phyloP scores from a whole-genome alignment of 92 coral and sea anemone species.

The Epizoanthus stellaris region DNA sequence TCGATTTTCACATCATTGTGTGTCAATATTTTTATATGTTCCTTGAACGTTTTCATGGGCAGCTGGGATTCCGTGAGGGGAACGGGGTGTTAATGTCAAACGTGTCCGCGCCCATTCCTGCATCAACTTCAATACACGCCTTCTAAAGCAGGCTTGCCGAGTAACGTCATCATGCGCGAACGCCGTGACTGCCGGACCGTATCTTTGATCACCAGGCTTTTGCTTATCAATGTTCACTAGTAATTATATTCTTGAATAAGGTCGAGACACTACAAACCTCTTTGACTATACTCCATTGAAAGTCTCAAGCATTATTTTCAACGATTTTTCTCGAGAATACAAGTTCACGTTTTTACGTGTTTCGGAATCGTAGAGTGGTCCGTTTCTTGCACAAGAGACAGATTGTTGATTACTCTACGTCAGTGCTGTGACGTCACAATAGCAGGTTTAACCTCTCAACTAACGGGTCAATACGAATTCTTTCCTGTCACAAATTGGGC shows the following conservation, averaged over 20 bases:
- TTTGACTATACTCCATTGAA: neutral
- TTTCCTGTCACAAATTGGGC: conserved; percentile 50
- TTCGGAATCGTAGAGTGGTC: neutral
- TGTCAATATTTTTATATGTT: too few species aligned
- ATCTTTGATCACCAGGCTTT: neutral
- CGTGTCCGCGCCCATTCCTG: conserved; percentile 27
- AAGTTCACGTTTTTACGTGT: conserved; percentile 8
- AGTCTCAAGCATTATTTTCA: neutral
- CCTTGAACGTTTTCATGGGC: neutral
- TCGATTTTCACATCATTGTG: too few species aligned
- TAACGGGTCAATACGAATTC: conserved; percentile 40
- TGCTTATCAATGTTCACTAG: neutral
- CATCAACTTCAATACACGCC: conserved; percentile 8
- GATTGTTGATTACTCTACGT: conserved; percentile 20
- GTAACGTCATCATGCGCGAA: conserved; percentile 33
- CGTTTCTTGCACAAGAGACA: neutral
- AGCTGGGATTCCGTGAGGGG: neutral
- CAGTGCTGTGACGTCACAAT: conserved; percentile 38
- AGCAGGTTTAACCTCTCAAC: conserved; percentile 37
- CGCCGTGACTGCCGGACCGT: conserved; percentile 22
- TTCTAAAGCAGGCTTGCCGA: conserved; percentile 16
- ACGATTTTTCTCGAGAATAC: neutral
- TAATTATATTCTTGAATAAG: neutral
- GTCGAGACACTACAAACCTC: too few species aligned
- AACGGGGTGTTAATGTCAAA: neutral